Conservation (phyloP, 1,140 invertebrate species). For the Drosophila triauraria region DNA sequence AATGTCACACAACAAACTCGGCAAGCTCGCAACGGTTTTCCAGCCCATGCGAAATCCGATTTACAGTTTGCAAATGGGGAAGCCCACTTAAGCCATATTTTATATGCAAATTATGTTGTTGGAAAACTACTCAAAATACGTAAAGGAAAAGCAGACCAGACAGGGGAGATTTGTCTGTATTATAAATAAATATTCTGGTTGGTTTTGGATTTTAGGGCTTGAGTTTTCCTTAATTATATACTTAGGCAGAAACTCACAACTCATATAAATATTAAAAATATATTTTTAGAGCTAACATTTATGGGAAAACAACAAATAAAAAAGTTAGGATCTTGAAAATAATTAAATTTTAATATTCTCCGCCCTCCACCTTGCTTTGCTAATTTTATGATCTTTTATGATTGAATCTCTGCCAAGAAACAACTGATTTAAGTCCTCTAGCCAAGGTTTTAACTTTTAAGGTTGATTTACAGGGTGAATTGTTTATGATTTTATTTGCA, state of each 20-base stretch:
- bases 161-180: not conserved
- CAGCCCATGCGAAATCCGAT: constrained; percentile 52
- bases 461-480: constrained; percentile 13
- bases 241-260: no score
- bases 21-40: constrained; percentile 36
- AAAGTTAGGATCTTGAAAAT: not conserved
- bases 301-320: not conserved
- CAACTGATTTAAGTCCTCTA: constrained; percentile 1
- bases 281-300: no score
- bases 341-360: not conserved
- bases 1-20: constrained; percentile 65
- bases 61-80: constrained; percentile 27
- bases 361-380: constrained; percentile 3
- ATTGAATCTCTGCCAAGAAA: constrained; percentile 1
- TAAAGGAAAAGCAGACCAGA: not conserved
- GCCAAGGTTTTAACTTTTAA: constrained; percentile 11
- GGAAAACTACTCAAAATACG: constrained; percentile 2
- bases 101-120: constrained; percentile 9
- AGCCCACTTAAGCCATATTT: constrained; percentile 13
- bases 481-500: constrained; percentile 10
- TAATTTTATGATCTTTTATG: constrained; percentile 2
- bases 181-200: not conserved
- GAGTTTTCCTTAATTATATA: not conserved
- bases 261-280: no score
- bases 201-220: not conserved